Base-by-base conservation (phyloP, 35 echinoderm and acorn worm genomes). In the Diadema setosum region DNA sequence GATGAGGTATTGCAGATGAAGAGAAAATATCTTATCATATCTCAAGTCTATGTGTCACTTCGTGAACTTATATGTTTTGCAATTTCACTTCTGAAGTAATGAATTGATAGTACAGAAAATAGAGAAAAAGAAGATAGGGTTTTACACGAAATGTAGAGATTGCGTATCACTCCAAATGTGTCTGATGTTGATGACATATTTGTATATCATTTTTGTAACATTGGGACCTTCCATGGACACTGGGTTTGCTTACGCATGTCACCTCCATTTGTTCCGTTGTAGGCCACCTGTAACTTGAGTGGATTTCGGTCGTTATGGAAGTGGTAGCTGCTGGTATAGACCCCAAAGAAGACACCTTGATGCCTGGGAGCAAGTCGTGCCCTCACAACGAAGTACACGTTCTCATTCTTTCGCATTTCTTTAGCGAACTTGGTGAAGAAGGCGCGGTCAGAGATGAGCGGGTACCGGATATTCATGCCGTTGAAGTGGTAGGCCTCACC, bases 231-330 rank as follows among this genome's bases (percentile, higher is more conserved):
- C n/a, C n/a, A 11, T 52, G 48, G 48, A n/a, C 48, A 52, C n/a
- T 9, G 48, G 9, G 48, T 52, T 11, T 11, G 48, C 48, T n/a
- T 52, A 11, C 9, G n/a, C 9, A 52, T n/a, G 9, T 78, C 25
- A 24, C 40, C 73, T 78, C 73, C 73, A 78, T 78, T 78, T 0
- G 73, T 78, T 42, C 73, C 73, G n/a, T 78, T 78, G 73, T 78
- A 78, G 35, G 73, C 39, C 5, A 78, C 27, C 39, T 78, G 27
- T 9, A 78, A 44, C 40, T 12, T 39, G 11, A 78, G 73, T 18
- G 73, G 73, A 0, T 33, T 20, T 78, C 40, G 24, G 73, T 35
- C 24, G 73, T 18, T 78, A 1, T 2, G 33, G 4, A 41, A 44
- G 35, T 39, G 44, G 39, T 42, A 44, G 44, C 44, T 78, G 24